Evolutionary conservation across 1,140 invertebrate genomes (phyloP), one percentile per base, ranked within the genome.

Genomic region (Brachionus plicatilis): DNA sequence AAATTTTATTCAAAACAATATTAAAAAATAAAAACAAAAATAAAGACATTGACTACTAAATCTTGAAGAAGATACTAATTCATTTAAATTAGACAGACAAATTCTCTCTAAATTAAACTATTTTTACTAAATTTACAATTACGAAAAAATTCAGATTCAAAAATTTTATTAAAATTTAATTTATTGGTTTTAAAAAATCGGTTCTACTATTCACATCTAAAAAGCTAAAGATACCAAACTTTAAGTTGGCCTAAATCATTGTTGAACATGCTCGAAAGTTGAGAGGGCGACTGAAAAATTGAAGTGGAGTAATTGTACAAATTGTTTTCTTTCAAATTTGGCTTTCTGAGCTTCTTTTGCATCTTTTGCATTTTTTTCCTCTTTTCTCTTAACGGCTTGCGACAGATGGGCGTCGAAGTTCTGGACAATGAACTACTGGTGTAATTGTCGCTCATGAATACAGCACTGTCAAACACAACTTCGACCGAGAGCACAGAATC

Each of bases 141-240:
- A 3, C 5, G 2, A 53, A n/a, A 53, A 53, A 37, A 7, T 37
- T 53, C 17, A 53, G 17, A 53, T 53, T 60, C 12, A 60, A 27
- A 68, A 68, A 33, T 68, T 68, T 37, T 14, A 33, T 68, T 37
- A 68, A 68, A 68, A 41, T 12, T 68, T 29, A 68, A 14, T 47
- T 47, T 47, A 68, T 68, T 37, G 12, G 12, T 68, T 66, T 24
- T 29, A 68, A 68, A 68, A 68, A 33, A 33, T 47, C 53, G 53
- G 53, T 60, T 60, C n/a, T 60, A 60, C 53, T 24, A 68, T 33
- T 33, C 27, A 14, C 33, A 68, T 6, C 12, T 0, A 24, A 2
- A 29, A 68, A 37, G 6, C 41, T 43, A 72, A 72, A 72, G 68
- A 72, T 72, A 72, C 68, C 68, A 72, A 3, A 72, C 68, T 43